Base-by-base conservation (phyloP, 2,113 vertebrate species). In the Serilophus lunatus region DNA sequence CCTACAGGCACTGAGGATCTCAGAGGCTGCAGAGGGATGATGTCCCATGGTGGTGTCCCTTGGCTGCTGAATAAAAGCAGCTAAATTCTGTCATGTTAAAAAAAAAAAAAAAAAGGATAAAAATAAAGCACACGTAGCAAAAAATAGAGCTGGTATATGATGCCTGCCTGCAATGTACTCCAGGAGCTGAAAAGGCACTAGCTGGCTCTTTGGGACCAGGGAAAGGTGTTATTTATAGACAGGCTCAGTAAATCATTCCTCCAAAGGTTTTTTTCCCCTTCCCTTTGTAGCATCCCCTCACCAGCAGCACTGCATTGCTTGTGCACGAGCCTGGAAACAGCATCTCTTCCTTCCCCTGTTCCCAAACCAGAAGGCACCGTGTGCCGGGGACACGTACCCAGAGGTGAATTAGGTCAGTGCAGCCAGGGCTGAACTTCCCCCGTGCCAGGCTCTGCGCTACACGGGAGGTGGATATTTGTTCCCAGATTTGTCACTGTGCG, bases 121-220 rank as follows among this genome's bases (percentile, higher is more conserved):
- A 93, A 93, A 79, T 68, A 91, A 81, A 78, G 45, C 7, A 4
- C 33, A 14, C 2, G 0, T 16, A 70, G 94, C 45, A 88, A 83
- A 94, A 97, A 90, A 93, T 90, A 94, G 90, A 80, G 59, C 16
- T 74, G 95, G 94, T 78, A 90, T 66, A 88, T 4, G 14, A 15
- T 74, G 88, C 68, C 51, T 61, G 92, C 49, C 85, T 83, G 86
- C 59, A 63, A 2, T 65, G 71, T 50, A 19, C 90, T 90, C 88
- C 82, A 70, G 90, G 88, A 92, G 80, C 82, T 88, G 68, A 72
- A 77, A 6, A 66, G 72, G 82, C 90, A 88, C 29, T 36, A 9
- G 72, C 91, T 87, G 92, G 77, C 69, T 82, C 85, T 74, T 31
- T 28, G 90, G 80, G 72, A 80, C 71, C 59, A 8, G 69, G 64